Base-by-base conservation (phyloP, 92 coral and sea anemone species). In the Zoanthus gigantus region DNA sequence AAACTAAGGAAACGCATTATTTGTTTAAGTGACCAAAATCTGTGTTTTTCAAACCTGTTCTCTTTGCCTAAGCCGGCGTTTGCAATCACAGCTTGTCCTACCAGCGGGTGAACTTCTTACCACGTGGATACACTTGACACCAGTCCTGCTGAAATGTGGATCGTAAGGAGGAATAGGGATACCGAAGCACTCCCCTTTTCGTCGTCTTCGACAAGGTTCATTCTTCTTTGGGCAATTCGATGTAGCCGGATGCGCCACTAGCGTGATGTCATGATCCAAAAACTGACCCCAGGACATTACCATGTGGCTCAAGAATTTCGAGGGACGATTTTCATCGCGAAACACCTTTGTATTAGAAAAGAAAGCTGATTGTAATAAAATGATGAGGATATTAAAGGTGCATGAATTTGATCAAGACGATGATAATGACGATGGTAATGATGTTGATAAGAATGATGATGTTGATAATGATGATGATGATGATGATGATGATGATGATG, bases 41-140 rank as follows among this genome's bases (percentile, higher is more conserved):
- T 37, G 2, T 42, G 45, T 73, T 34, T 37, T 37, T 6, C 78
- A 42, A 44, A 73, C 78, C 78, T 73, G 78, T 73, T 73, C 56
- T 46, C 78, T 73, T 3, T 0, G 3, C 11, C 23, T n/a, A 44
- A 45, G 9, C 0, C 29, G 45, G 29, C 30, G 56, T 16, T 12
- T 46, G 56, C 78, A 73, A 29, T 73, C 32, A 37, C 78, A 73
- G 13, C 42, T 73, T 44, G 78, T 73, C 44, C 10, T 7, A 9
- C 53, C 78, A 42, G 78, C 78, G 56, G 78, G 78, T n/a, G 78
- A 31, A 46, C 52, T 44, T 73, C 78, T 73, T 16, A 73, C 17
- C 53, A 73, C 52, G 18, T 73, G 78, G 44, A 73, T 11, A n/a
- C 78, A 73, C 78, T 73, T 73, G 28, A 73, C 78, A 7, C 54